Percentiles rank a stretch among this genome's conserved stretches.
These are phyloP conservation scores for Erebia palarica DNA, from an alignment of 2,888 invertebrate genomes.

Conservation along the genomic window DNA sequence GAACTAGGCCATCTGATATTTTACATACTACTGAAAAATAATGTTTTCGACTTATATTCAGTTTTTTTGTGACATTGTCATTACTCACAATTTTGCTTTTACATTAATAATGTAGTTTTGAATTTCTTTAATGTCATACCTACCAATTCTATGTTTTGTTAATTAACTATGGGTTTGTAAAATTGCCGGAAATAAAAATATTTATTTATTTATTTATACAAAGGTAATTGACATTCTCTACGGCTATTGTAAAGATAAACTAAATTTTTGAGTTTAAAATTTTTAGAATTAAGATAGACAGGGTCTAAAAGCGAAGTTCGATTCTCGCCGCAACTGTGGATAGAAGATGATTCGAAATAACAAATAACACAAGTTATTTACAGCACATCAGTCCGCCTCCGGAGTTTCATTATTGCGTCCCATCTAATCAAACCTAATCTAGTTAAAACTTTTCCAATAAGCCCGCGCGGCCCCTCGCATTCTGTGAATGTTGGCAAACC, in stretches of 20 bases:
- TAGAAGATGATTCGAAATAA: slow-evolving; percentile 41
- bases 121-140: no score
- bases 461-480: slow-evolving; percentile 59
- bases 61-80: no score
- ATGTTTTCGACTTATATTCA: no score
- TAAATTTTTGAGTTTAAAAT: no score
- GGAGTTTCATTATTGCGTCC: slow-evolving; percentile 45
- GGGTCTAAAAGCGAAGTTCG: neutral
- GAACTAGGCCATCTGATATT: neutral
- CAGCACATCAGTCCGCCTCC: slow-evolving; percentile 54
- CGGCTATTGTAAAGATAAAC: neutral
- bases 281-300: neutral
- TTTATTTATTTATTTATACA: no score
- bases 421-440: slow-evolving; percentile 70
- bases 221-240: neutral
- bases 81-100: no score
- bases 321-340: neutral
- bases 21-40: neutral
- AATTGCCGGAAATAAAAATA: no score
- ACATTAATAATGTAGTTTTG: no score
- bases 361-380: slow-evolving; percentile 59
- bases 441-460: slow-evolving; percentile 82
- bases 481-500: slow-evolving; percentile 47
- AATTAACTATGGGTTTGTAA: no score
- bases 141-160: no score